Percentiles rank a stretch among this genome's conserved stretches.
Conservation (phyloP, 2,888 invertebrate species). For the Acrocera orbiculus region DNA sequence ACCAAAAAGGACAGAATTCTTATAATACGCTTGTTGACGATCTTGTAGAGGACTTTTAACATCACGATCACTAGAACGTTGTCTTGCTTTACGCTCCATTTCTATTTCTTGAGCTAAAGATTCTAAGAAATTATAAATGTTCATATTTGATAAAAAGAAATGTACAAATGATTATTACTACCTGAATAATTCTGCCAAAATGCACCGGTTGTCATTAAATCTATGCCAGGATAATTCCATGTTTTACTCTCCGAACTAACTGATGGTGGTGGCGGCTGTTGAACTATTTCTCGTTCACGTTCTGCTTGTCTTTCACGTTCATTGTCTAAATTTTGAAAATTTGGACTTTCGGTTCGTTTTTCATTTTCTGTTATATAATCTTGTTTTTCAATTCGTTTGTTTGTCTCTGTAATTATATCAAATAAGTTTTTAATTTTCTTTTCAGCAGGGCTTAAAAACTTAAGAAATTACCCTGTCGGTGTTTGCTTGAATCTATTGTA, state of each 20-base stretch:
- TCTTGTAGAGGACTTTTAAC: conserved; percentile 75
- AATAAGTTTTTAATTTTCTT: too few relatives aligned
- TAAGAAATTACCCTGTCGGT: too few relatives aligned
- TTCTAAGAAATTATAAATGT: conserved; percentile 37
- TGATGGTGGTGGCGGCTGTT: conserved; percentile 29
- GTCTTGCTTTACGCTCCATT: conserved; percentile 70
- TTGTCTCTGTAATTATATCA: too few relatives aligned
- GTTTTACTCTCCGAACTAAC: conserved; percentile 34
- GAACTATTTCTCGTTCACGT: conserved; percentile 18
- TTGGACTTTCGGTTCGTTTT: conserved; percentile 11
- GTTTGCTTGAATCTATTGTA: too few relatives aligned
- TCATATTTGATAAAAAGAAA: not conserved
- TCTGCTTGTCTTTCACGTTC: conserved; percentile 16
- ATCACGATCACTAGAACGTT: conserved; percentile 61
- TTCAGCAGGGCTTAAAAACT: too few relatives aligned
- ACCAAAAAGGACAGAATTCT: conserved; percentile 77
- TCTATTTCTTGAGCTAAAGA: conserved; percentile 73
- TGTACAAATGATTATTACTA: conserved; percentile 31
- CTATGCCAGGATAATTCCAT: conserved; percentile 54
- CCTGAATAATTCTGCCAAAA: conserved; percentile 89
- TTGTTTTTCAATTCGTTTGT: too few relatives aligned
- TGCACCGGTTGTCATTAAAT: conserved; percentile 71
- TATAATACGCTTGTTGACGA: conserved; percentile 58
- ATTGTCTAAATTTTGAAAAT: too few relatives aligned
- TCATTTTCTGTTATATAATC: conserved; percentile 22